A percentile compares a stretch with the other conserved stretches of the same genome.
phyloP scores from a whole-genome alignment of 2,797 vertebrate species.

The Phataginus tricuspis region DNA sequence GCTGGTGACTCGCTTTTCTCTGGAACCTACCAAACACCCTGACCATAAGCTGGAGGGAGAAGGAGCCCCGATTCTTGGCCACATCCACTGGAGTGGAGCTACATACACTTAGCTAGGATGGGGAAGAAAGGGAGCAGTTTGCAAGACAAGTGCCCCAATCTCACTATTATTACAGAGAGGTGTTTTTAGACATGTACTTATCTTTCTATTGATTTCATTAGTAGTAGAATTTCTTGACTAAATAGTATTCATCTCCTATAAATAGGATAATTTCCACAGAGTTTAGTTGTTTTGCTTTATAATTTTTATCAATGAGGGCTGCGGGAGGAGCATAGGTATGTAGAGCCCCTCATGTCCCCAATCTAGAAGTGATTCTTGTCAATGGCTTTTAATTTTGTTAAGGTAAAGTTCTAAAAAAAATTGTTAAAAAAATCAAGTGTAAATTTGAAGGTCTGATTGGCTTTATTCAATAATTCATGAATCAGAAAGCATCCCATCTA shows the following conservation, averaged over 20 bases:
- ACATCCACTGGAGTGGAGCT: neutral
- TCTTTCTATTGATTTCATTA: no score
- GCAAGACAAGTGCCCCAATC: neutral
- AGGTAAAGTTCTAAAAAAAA: neutral
- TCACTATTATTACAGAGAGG: neutral
- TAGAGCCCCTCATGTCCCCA: neutral
- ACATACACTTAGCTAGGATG: neutral
- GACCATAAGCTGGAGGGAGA: neutral
- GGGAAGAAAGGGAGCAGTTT: neutral
- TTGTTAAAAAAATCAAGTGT: neutral
- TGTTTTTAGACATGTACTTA: no score
- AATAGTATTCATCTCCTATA: neutral
- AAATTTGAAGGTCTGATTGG: neutral
- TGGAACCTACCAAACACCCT: neutral
- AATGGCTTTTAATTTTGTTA: neutral
- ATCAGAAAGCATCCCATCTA: neutral
- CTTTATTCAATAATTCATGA: neutral
- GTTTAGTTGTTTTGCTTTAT: neutral
- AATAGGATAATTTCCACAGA: neutral
- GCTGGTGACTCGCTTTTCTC: neutral
- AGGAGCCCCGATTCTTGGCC: neutral
- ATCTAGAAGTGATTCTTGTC: neutral
- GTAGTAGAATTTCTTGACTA: neutral
- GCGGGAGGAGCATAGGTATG: no score
- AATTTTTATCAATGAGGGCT: neutral